Conservation (phyloP, 2,888 invertebrate species). For the Sphaerophoria taeniata region DNA sequence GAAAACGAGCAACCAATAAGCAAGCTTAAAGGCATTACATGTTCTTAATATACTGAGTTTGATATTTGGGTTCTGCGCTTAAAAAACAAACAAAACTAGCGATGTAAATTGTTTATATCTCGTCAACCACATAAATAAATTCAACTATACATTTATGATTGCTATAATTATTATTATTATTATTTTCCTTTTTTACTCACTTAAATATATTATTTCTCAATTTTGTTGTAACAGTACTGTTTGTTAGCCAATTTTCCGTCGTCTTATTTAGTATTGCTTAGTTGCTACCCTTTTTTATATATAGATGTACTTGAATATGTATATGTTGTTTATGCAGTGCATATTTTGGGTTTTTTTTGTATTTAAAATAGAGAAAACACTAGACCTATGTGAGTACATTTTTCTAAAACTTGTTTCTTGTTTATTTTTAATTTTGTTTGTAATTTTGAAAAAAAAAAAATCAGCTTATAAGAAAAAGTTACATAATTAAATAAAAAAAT, state of each 20-base stretch:
- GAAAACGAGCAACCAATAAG: constrained; percentile 13
- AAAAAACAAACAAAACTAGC: constrained; percentile 22
- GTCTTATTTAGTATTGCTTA: constrained; percentile 37
- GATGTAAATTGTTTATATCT: constrained; percentile 25
- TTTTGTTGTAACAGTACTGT: constrained; percentile 57
- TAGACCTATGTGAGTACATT: constrained; percentile 44
- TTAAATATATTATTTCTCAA: constrained; percentile 23
- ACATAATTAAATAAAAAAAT: no score
- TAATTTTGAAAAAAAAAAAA: constrained; percentile 4
- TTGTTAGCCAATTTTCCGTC: constrained; percentile 32
- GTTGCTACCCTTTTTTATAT: constrained; percentile 19
- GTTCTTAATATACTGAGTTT: constrained; percentile 5
- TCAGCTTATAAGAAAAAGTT: constrained; percentile 5
- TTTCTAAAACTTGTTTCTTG: constrained; percentile 31
- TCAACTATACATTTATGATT: constrained; percentile 46
- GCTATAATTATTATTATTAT: constrained; percentile 19
- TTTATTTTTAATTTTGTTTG: background rate
- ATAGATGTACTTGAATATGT: background rate
- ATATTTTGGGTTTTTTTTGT: constrained; percentile 54
- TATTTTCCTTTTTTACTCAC: constrained; percentile 19
- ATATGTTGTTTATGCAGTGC: constrained; percentile 39
- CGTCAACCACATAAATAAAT: constrained; percentile 49
- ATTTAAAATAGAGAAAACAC: constrained; percentile 42
- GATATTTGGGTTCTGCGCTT: background rate
- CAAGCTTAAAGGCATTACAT: constrained; percentile 12